phyloP scores from a whole-genome alignment of 1,140 invertebrate genomes.

The Agrilus planipennis region DNA sequence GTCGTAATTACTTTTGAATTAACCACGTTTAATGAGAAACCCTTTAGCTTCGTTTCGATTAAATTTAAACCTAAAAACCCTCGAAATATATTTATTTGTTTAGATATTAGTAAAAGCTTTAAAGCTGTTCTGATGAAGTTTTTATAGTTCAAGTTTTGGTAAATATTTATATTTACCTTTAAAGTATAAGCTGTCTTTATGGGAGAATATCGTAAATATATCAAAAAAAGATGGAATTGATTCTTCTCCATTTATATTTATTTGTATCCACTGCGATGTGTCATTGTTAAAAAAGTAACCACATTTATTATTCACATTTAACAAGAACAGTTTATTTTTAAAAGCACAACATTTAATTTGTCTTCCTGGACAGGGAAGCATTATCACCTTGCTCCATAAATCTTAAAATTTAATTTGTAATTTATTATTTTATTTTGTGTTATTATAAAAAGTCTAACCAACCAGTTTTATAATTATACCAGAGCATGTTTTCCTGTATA shows the following conservation, averaged over 20 bases:
- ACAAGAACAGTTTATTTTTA: constrained; percentile 16
- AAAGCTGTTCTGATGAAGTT: background rate
- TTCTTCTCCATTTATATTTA: constrained; percentile 12
- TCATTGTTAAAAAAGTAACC: constrained; percentile 17
- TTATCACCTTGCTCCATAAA: constrained; percentile 16
- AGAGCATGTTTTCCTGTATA: constrained; percentile 23
- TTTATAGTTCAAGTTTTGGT: background rate
- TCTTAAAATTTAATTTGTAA: constrained; percentile 12
- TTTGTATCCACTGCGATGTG: constrained; percentile 1
- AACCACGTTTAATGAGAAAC: constrained; percentile 8
- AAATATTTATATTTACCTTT: constrained; percentile 15
- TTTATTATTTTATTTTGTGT: background rate
- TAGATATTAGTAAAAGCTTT: background rate
- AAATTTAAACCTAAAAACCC: constrained; percentile 7
- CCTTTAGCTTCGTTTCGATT: constrained; percentile 13
- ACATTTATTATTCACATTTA: constrained; percentile 15
- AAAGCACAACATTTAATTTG: constrained; percentile 23
- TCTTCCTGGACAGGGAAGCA: constrained; percentile 15
- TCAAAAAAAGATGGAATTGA: constrained; percentile 2
- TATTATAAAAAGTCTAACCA: background rate
- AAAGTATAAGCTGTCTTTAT: constrained; percentile 19
- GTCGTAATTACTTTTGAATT: background rate
- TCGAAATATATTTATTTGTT: background rate
- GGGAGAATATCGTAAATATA: constrained; percentile 18
- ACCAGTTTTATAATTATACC: constrained; percentile 20